These are phyloP conservation scores for Drusus annulatus DNA, from an alignment of 1,140 invertebrate genomes.

Conservation along the genomic window DNA sequence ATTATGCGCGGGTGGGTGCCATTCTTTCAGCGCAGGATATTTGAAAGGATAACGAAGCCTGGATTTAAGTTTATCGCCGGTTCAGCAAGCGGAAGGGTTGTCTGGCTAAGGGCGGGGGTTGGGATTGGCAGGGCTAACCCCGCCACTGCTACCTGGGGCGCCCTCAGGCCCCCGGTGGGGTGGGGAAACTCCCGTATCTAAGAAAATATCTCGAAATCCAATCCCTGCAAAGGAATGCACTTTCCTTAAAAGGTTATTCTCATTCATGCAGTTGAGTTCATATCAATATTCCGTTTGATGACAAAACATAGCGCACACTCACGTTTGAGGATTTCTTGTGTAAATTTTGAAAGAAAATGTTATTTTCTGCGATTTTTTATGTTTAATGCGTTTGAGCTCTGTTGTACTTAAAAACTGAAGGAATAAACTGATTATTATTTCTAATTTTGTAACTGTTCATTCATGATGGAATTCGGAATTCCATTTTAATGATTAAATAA, in stretches of 20 bases:
- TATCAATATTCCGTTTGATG: neutral
- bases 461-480: too few species aligned
- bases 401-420: too few species aligned
- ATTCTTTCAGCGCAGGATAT: slow-evolving; percentile 17
- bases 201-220: neutral
- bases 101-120: neutral
- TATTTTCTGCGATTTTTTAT: too few species aligned
- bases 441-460: too few species aligned
- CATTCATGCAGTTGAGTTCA: neutral
- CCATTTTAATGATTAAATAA: too few species aligned
- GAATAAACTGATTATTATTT: too few species aligned
- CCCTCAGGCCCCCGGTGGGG: neutral
- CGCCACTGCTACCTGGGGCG: neutral
- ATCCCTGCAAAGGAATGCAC: neutral
- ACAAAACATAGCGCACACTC: too few species aligned
- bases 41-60: slow-evolving; percentile 12
- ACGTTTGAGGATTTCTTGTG: too few species aligned
- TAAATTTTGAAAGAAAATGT: too few species aligned
- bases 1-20: neutral
- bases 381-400: too few species aligned
- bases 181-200: neutral
- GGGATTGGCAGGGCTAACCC: neutral
- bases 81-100: slow-evolving; percentile 33
- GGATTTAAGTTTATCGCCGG: slow-evolving; percentile 2
- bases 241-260: slow-evolving; percentile 8